Percentiles rank a stretch among this genome's conserved stretches.
phyloP scores from a whole-genome alignment of 2,797 vertebrate genomes.

The Sebastes variabilis region DNA sequence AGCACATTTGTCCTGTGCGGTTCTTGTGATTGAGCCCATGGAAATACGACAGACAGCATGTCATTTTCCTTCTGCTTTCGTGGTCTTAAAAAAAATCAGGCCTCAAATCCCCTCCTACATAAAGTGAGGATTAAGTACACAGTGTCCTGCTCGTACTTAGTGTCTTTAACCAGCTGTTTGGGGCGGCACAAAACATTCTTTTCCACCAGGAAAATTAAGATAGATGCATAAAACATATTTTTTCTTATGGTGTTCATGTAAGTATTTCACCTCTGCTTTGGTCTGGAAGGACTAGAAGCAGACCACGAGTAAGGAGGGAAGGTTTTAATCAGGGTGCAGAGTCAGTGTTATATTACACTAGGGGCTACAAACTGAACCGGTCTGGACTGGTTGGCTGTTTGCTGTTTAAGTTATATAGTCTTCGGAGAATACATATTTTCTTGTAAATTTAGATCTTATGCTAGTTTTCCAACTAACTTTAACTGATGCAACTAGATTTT shows the following conservation, averaged over 20 bases:
- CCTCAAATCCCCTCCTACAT: constrained; percentile 45
- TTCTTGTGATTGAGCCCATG: not conserved
- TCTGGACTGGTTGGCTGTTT: constrained; percentile 14
- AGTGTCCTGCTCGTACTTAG: constrained; percentile 10
- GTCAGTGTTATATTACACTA: constrained; percentile 58
- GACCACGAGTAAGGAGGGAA: not conserved
- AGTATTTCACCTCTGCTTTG: constrained; percentile 4
- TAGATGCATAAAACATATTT: no score
- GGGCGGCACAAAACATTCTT: not conserved
- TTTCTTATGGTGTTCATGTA: not conserved
- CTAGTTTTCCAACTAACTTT: not conserved
- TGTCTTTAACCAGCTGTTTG: constrained; percentile 22
- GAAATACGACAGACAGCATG: not conserved
- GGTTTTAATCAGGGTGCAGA: not conserved
- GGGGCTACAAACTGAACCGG: constrained; percentile 13
- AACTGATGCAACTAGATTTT: not conserved
- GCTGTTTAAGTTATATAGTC: not conserved
- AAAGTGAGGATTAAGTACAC: constrained; percentile 34
- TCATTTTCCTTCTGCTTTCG: constrained; percentile 3
- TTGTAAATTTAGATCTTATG: not conserved
- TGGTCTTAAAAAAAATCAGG: constrained; percentile 28
- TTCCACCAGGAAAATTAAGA: not conserved
- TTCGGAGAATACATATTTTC: not conserved
- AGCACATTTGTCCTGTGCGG: not conserved
- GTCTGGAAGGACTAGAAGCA: not conserved